Conservation (phyloP, 1,140 invertebrate genomes). For the Gonioctena quinquepunctata region DNA sequence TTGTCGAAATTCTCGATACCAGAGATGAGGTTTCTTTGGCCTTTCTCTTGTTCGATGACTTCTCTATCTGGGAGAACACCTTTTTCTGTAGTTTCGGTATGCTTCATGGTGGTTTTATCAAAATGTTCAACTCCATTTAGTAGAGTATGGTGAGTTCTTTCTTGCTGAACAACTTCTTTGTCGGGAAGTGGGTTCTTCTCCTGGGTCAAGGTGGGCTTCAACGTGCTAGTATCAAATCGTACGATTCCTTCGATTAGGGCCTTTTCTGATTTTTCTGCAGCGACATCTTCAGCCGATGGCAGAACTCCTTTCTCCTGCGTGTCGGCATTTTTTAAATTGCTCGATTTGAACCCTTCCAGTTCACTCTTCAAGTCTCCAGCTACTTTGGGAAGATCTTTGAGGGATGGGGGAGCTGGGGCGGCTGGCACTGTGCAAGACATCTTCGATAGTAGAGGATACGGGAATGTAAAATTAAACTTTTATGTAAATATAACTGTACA, state of each 20-base stretch:
- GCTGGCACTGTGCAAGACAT: constrained; percentile 51
- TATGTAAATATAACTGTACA: no score
- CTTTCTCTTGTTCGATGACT: constrained; percentile 86
- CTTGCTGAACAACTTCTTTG: constrained; percentile 76
- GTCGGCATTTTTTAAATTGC: constrained; percentile 80
- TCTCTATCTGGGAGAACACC: constrained; percentile 74
- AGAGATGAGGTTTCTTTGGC: constrained; percentile 80
- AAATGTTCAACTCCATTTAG: constrained; percentile 73
- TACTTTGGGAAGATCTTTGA: constrained; percentile 89
- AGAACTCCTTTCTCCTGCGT: constrained; percentile 86
- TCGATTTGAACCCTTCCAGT: constrained; percentile 82
- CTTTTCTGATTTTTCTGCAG: constrained; percentile 84
- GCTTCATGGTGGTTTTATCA: constrained; percentile 74
- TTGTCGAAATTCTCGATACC: constrained; percentile 88
- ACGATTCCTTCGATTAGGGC: constrained; percentile 84
- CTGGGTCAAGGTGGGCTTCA: constrained; percentile 91
- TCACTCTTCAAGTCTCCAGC: constrained; percentile 84
- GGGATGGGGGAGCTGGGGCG: constrained; percentile 67
- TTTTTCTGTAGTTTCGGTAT: constrained; percentile 76
- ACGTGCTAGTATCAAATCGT: constrained; percentile 74
- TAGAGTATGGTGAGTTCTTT: constrained; percentile 70
- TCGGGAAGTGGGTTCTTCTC: constrained; percentile 93
- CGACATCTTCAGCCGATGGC: constrained; percentile 87
- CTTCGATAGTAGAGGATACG: no score
- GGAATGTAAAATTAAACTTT: no score